Evolutionary conservation across 2,888 invertebrate species (phyloP).

Genomic region (Mythimna loreyi): DNA sequence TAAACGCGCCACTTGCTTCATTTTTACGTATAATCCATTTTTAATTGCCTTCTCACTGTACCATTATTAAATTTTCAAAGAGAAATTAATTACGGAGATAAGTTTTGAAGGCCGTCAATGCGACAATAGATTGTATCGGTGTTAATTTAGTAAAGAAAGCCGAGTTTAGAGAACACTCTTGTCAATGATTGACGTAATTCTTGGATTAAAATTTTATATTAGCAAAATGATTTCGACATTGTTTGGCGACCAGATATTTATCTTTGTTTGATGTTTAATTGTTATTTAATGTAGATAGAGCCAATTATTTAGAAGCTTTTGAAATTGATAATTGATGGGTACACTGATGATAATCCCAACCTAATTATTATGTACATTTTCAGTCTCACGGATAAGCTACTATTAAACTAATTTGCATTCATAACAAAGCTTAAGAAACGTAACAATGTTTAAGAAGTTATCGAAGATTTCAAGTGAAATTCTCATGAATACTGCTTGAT

Average conservation of each 20-base stretch:
- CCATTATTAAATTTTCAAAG: conserved; percentile 85
- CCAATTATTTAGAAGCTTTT: conserved; percentile 37
- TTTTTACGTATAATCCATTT: conserved; percentile 89
- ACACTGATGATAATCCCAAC: conserved; percentile 34
- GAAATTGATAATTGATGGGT: conserved; percentile 46
- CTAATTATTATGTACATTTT: conserved; percentile 52
- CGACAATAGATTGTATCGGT: conserved; percentile 86
- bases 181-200: conserved; percentile 79
- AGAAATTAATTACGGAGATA: conserved; percentile 86
- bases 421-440: conserved; percentile 36
- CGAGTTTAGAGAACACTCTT: conserved; percentile 76
- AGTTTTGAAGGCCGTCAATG: conserved; percentile 82
- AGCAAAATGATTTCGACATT: conserved; percentile 68
- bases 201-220: conserved; percentile 69
- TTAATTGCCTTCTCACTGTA: conserved; percentile 85
- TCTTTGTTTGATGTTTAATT: conserved; percentile 59
- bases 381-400: conserved; percentile 43
- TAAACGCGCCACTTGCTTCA: conserved; percentile 85
- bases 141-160: conserved; percentile 85
- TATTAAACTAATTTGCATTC: conserved; percentile 45
- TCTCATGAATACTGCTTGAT: conserved; percentile 54
- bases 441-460: conserved; percentile 37
- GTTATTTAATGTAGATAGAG: conserved; percentile 50
- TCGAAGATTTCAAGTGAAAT: conserved; percentile 52
- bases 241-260: conserved; percentile 63